Percentiles rank a stretch among this genome's conserved stretches.
phyloP scores from a whole-genome alignment of 2,797 vertebrate genomes.

The Cirrhinus mrigala region DNA sequence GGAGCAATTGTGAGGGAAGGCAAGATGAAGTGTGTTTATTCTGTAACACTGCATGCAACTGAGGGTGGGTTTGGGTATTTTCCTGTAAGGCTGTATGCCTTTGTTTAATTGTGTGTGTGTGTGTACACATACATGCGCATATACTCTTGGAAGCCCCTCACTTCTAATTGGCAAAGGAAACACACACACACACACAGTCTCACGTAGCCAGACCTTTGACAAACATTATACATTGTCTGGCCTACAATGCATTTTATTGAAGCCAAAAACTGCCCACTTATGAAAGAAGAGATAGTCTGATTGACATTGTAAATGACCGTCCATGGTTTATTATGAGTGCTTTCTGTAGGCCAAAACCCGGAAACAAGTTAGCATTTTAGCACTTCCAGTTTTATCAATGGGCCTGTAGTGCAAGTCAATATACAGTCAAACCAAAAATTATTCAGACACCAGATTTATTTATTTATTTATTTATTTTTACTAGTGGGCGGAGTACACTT shows the following conservation, averaged over 20 bases:
- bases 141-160: slow-evolving; percentile 13
- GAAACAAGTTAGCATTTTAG: neutral
- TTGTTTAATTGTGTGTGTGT: slow-evolving; percentile 21
- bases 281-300: neutral
- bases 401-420: too few relatives aligned
- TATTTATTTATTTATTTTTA: too few relatives aligned
- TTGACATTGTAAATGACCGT: neutral
- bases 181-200: slow-evolving; percentile 14
- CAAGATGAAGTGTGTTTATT: slow-evolving; percentile 47
- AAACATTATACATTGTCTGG: neutral
- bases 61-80: slow-evolving; percentile 53
- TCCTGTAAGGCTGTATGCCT: slow-evolving; percentile 44
- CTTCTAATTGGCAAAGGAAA: slow-evolving; percentile 32
- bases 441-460: too few relatives aligned
- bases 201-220: slow-evolving; percentile 10
- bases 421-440: too few relatives aligned
- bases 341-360: neutral
- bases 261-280: neutral
- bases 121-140: slow-evolving; percentile 4
- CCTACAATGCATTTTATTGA: slow-evolving; percentile 14
- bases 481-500: too few relatives aligned
- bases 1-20: slow-evolving; percentile 17
- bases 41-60: slow-evolving; percentile 40
- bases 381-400: too few relatives aligned
- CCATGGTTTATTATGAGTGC: neutral